Evolutionary conservation across 2,113 vertebrate species (phyloP).

Genomic region (Sebastes fasciatus): DNA sequence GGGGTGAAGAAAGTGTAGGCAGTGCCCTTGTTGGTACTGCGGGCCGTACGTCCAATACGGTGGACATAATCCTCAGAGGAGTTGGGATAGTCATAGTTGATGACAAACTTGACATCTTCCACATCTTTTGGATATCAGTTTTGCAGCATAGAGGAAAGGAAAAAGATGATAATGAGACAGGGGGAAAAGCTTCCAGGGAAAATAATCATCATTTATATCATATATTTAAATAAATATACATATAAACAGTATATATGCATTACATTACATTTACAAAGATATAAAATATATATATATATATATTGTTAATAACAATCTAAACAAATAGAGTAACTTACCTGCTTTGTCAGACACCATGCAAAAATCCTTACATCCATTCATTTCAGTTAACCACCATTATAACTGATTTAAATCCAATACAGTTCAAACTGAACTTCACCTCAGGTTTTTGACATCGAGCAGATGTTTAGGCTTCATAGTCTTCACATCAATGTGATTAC

Average conservation of each 20-base stretch:
- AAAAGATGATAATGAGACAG: conserved; percentile 11
- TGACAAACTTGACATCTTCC: conserved; percentile 99
- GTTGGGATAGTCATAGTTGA: conserved; percentile 99
- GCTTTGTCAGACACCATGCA: conserved; percentile 22
- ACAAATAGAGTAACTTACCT: conserved; percentile 69
- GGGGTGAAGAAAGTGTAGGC: conserved; percentile 99
- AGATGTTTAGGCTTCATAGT: conserved; percentile 26
- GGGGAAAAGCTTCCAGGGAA: not conserved
- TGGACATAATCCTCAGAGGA: conserved; percentile 99
- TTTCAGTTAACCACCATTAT: conserved; percentile 6
- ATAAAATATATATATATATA: not conserved
- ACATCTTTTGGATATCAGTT: conserved; percentile 86
- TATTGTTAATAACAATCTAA: not conserved
- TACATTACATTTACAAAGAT: not conserved
- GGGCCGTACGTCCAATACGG: conserved; percentile 96
- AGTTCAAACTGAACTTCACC: not conserved
- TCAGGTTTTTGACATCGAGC: conserved; percentile 12
- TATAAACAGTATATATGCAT: not conserved
- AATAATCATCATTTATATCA: not conserved
- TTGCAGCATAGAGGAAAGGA: conserved; percentile 28
- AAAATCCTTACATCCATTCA: conserved; percentile 34
- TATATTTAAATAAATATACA: not conserved
- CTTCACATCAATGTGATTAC: conserved; percentile 36
- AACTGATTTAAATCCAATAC: not conserved
- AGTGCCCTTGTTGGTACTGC: conserved; percentile 99